Base-by-base conservation (phyloP, 2,113 vertebrate genomes). In the Sphyrna mokarran region DNA sequence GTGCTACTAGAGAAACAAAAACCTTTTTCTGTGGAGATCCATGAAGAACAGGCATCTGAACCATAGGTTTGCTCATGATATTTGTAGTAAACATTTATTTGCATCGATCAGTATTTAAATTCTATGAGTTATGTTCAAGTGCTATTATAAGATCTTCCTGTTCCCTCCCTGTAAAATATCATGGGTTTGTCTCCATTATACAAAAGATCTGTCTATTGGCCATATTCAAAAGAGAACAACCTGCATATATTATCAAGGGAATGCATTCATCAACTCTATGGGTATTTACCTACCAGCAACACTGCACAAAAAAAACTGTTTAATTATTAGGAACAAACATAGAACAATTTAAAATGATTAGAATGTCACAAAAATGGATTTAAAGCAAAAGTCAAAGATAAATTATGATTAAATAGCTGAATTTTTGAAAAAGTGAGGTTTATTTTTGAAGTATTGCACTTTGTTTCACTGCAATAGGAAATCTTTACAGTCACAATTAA, bases 291-390 rank as follows among this genome's bases (percentile, higher is more conserved):
- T 23, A 14, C 66, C 2, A 18, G 40, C 43, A 43, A 93, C 61
- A 22, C 18, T 0, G 16, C 20, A 37, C 33, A 33, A 72, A 95
- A 72, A 76, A 54, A 54, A 40, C 37, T 69, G 22, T 33, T 40
- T 72, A 95, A 72, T 70, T 76, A 70, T 61, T 54, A 5, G 94
- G 43, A 37, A 26, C 13, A 95, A 26, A 48, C 40, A 54, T 48
- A 26, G 43, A 72, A 95, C 40, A 95, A 43, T 76, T 95, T 72
- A 95, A 48, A 48, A 54, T 26, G 94, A 95, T 95, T 72, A 54
- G 23, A 95, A 70, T 72, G 14, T 90, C 43, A 48, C 43, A 48
- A 48, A 90, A 90, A 54, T 6, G 33, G 26, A 33, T 40, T 66
- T 61, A 6, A 43, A 70, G 40, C 37, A 94, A 70, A 70, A 70